Evolutionary conservation across 2,113 vertebrate genomes (phyloP), one percentile per base, ranked within the genome.

Genomic region (Nanorana parkeri): DNA sequence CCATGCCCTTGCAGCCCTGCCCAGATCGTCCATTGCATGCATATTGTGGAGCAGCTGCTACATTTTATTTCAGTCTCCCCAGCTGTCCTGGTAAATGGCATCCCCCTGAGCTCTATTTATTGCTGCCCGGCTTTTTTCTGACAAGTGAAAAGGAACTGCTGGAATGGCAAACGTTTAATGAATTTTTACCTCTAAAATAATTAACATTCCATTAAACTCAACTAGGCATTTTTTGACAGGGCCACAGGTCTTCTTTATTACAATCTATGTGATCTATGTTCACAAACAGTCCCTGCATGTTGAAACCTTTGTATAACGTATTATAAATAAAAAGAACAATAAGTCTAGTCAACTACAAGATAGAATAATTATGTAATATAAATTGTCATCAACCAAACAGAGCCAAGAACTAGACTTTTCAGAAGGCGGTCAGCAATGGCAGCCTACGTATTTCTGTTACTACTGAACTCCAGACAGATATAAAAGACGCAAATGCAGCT

Each of bases 1-100:
- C 67, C 21, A 13, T 61, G 36, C 28, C 60, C 56, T 29, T 36
- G 17, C 29, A 17, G 61, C 80, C 78, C 72, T 67, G 72, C 72
- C 52, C 66, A 58, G 80, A 66, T 56, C 26, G 63, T 20, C 80
- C 71, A 76, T 60, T 56, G 61, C 80, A 85, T 83, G 52, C 75
- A 83, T 54, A 72, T 1, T 80, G 85, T 80, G 80, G 84, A 80
- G 87, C 3, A 84, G 84, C 75, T 82, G 80, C 80, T 41, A 63
- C 69, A 83, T 81, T 90, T 92, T 93, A 92, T 95, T 94, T 95
- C 89, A 92, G 92, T 87, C 84, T 84, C 85, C 87, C 89, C 93
- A 94, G 94, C 93, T 95, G 94, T 90, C 88, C 87, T 85, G 56
- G 32, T 81, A 81, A 86, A 84, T 85, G 86, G 89, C 82, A 81